Evolutionary conservation across 2,797 vertebrate species (phyloP), one percentile per base, ranked within the genome.

Genomic region (Chaunax sp.): DNA sequence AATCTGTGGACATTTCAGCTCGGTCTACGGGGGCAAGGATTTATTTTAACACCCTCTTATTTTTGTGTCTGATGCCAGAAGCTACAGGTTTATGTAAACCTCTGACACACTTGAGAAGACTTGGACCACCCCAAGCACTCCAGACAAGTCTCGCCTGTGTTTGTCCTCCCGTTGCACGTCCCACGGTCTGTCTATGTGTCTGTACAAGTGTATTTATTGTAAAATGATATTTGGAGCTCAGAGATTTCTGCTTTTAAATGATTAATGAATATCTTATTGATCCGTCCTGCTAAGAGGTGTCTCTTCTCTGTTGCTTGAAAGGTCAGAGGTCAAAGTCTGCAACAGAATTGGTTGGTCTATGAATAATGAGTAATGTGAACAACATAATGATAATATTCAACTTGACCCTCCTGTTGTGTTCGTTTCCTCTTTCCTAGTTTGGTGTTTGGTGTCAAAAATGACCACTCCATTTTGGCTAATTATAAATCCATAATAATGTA

Each of bases 31-130:
- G 61, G 72, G 47, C 12, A 47, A 35, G 69, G 74, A 78, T 79
- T 80, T 77, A 69, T 79, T 77, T 78, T 61, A 86, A 64, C 68
- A 64, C 77, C 75, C 72, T 68, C 74, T 78, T 71, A 81, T 83
- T 84, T n/a, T 82, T 56, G 64, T 25, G 56, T 65, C 64, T 71
- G 61, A 77, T 73, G 71, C 76, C 85, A 77, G 59, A 72, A 82
- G 74, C 69, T 60, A 38, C 59, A 67, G 74, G 69, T 72, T 82
- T 69, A 45, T 84, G 49, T 77, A 80, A 86, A 81, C 77, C 63
- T 56, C 53, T 70, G 75, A 35, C 71, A 49, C 70, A 38, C 62
- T 68, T 4, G 46, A 83, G 64, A 72, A 51, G 19, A 43, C 65
- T 60, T 38, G 58, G 77, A 85, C 83, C 71, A 82, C 72, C 82